Evolutionary conservation across 2,113 vertebrate species (phyloP), one percentile per base, ranked within the genome.

Genomic region (Lycaon pictus): DNA sequence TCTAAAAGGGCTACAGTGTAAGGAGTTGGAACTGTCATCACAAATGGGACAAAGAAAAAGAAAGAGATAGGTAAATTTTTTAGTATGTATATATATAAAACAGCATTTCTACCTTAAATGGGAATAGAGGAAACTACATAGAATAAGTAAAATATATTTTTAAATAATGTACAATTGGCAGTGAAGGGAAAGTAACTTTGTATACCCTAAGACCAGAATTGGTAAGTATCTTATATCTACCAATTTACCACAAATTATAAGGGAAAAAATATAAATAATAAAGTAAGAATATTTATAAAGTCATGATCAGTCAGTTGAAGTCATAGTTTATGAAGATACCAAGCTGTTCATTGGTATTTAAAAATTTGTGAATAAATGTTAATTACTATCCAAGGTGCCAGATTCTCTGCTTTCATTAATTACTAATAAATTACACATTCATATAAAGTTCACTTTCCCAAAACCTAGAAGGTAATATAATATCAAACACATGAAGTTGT

Each of bases 311-410:
- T 96, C 51, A 95, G 35, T 88, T 83, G 35, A 97, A 94, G 71
- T 96, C 71, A 79, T 92, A 92, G 22, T 92, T 96, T 97, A 96
- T 95, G 51, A 94, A 92, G 71, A 96, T 95, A 96, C 15, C 55
- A 93, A 97, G 84, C 88, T 98, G 88, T 96, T 96, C 63, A 17
- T 10, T 96, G 71, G 25, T 96, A 96, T 95, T 93, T 97, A 97
- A 97, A 96, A 96, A 67, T 90, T 93, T 96, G 71, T 81, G 91
- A 95, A 77, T 76, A 98, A 97, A 93, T 97, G 81, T 94, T 88
- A 96, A 88, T 97, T 95, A 69, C 22, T 65, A 94, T 91, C 10
- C 15, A 85, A 95, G 29, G 23, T 95, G 58, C 85, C 94, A 94
- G 37, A 93, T 88, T 93, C 20, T 85, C 35, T 95, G 32, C 71